Evolutionary conservation across 2,113 vertebrate species (phyloP).

Genomic region (Cygnus atratus): DNA sequence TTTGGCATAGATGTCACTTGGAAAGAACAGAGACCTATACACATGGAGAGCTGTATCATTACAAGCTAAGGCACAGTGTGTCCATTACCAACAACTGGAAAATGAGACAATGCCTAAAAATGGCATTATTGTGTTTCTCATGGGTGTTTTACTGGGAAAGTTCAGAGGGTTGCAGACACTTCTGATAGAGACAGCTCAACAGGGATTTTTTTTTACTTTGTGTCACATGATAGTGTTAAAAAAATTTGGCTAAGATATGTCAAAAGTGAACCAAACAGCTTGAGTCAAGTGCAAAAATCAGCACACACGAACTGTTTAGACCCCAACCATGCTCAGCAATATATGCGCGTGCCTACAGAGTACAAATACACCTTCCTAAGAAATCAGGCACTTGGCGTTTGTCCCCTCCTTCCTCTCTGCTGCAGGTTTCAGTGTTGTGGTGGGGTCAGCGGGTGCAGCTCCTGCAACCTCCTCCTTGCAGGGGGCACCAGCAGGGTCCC

Average conservation of each 20-base stretch:
- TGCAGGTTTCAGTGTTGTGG: background rate
- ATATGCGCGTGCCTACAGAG: background rate
- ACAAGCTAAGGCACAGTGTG: background rate
- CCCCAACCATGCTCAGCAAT: background rate
- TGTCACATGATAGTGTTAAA: background rate
- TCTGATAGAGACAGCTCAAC: background rate
- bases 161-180: conserved; percentile 16
- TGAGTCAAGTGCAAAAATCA: conserved; percentile 10
- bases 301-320: background rate
- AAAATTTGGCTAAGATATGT: background rate
- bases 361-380: background rate
- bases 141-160: conserved; percentile 12
- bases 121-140: conserved; percentile 24
- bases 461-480: background rate
- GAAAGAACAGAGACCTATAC: conserved; percentile 10
- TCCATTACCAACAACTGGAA: background rate
- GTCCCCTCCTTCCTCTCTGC: background rate
- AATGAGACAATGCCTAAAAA: background rate
- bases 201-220: background rate
- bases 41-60: background rate
- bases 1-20: background rate
- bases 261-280: background rate
- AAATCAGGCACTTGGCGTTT: background rate
- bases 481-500: background rate
- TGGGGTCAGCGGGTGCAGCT: background rate